Evolutionary conservation across 2,888 invertebrate species (phyloP).

Genomic region (Cordilura impudica): DNA sequence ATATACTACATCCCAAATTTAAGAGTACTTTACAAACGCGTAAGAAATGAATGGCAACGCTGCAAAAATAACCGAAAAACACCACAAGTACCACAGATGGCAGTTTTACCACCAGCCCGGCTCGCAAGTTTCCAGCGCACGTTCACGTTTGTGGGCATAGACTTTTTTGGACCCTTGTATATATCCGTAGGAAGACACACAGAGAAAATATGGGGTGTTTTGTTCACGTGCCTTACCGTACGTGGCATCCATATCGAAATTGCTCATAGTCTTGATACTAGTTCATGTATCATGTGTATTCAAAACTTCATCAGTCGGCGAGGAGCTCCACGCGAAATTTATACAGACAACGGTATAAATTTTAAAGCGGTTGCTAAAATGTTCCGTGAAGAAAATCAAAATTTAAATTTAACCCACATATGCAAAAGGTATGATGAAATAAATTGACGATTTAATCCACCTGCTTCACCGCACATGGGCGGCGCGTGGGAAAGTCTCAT

Average conservation of each 20-base stretch:
- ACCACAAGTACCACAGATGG: constrained; percentile 54
- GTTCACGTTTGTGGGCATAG: constrained; percentile 60
- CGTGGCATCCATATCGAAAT: constrained; percentile 62
- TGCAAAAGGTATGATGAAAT: constrained; percentile 23
- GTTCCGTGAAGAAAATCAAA: not conserved
- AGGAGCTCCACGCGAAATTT: constrained; percentile 7
- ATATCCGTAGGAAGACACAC: constrained; percentile 46
- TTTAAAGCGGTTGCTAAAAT: constrained; percentile 4
- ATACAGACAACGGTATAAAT: constrained; percentile 16
- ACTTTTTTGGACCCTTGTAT: constrained; percentile 60
- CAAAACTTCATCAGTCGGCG: constrained; percentile 51
- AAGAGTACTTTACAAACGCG: constrained; percentile 42
- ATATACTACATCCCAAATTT: constrained; percentile 46
- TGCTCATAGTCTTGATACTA: constrained; percentile 53
- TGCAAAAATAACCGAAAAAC: constrained; percentile 50
- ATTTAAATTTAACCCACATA: not conserved
- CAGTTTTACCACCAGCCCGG: constrained; percentile 49
- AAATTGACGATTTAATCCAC: constrained; percentile 54
- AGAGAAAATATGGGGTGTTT: constrained; percentile 63
- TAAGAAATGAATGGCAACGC: constrained; percentile 43
- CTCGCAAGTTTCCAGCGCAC: constrained; percentile 49
- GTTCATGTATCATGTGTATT: constrained; percentile 53
- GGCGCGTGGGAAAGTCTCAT: constrained; percentile 50
- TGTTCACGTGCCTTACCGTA: constrained; percentile 62
- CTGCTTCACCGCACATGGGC: constrained; percentile 56